phyloP scores from a whole-genome alignment of 2,797 vertebrate genomes.

The Pterois miles region DNA sequence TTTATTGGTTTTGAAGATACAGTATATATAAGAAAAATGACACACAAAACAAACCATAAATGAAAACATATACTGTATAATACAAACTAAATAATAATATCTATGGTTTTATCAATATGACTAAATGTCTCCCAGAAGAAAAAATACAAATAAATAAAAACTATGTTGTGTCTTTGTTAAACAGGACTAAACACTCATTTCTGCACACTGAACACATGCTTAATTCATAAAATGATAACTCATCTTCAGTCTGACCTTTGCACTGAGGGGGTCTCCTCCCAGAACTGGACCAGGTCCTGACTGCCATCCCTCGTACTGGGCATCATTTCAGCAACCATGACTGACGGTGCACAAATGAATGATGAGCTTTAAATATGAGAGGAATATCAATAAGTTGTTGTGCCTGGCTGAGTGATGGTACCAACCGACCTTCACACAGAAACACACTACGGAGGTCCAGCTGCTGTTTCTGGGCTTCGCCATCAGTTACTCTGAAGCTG shows the following conservation, averaged over 20 bases:
- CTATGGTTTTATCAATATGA: too few species aligned
- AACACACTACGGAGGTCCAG: slow-evolving; percentile 80
- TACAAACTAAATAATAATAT: too few species aligned
- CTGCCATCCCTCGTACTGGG: background rate
- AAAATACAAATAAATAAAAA: too few species aligned
- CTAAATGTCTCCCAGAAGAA: too few species aligned
- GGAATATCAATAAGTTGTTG: background rate
- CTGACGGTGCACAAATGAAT: background rate
- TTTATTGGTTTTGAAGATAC: too few species aligned
- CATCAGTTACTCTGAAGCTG: slow-evolving; percentile 88
- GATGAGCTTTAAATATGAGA: background rate
- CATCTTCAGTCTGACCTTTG: background rate
- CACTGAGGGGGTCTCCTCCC: background rate
- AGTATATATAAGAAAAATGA: background rate
- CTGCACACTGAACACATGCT: too few species aligned
- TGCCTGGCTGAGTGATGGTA: background rate
- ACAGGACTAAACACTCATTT: background rate
- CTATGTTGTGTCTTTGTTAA: background rate
- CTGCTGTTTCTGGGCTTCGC: slow-evolving; percentile 89
- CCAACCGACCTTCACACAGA: slow-evolving; percentile 83
- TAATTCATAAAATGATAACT: background rate
- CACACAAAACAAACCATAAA: too few species aligned
- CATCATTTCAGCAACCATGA: background rate
- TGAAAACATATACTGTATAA: too few species aligned
- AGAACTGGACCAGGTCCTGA: background rate